Evolutionary conservation across 2,888 invertebrate genomes (phyloP).

Genomic region (Mesopsocus fuscifrons): DNA sequence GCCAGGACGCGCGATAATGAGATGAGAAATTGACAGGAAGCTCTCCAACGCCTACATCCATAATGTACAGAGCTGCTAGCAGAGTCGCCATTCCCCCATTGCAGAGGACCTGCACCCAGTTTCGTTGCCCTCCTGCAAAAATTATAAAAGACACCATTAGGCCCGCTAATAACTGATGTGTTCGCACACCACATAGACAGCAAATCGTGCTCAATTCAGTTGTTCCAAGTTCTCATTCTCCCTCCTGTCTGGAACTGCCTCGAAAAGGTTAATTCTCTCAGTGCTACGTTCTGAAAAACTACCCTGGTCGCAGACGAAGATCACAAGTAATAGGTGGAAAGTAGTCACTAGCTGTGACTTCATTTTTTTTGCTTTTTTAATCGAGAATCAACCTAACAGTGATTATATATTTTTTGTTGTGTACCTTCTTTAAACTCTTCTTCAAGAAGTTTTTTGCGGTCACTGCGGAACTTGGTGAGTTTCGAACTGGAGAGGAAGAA

Average conservation of each 20-base stretch:
- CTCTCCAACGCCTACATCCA: conserved; percentile 64
- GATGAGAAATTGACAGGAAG: conserved; percentile 54
- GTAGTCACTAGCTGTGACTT: no score
- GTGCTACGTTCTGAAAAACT: no score
- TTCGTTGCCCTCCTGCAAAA: conserved; percentile 57
- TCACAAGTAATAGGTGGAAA: no score
- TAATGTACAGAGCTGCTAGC: conserved; percentile 52
- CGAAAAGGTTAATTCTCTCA: no score
- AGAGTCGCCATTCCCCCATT: conserved; percentile 77
- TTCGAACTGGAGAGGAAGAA: conserved; percentile 67
- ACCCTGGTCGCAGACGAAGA: no score
- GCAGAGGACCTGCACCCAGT: conserved; percentile 78
- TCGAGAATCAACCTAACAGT: conserved; percentile 2
- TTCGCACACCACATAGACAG: no score
- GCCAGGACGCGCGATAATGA: conserved; percentile 62
- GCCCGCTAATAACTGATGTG: neutral
- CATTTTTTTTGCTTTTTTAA: no score
- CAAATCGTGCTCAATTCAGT: neutral
- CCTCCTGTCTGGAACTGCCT: no score
- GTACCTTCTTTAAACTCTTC: conserved; percentile 60
- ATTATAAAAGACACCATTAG: conserved; percentile 9
- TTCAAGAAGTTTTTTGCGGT: conserved; percentile 48
- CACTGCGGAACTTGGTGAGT: conserved; percentile 55
- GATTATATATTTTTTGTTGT: conserved; percentile 6
- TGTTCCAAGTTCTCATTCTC: no score